Evolutionary conservation across 2,888 invertebrate species (phyloP).

Genomic region (Megamerina dolium): DNA sequence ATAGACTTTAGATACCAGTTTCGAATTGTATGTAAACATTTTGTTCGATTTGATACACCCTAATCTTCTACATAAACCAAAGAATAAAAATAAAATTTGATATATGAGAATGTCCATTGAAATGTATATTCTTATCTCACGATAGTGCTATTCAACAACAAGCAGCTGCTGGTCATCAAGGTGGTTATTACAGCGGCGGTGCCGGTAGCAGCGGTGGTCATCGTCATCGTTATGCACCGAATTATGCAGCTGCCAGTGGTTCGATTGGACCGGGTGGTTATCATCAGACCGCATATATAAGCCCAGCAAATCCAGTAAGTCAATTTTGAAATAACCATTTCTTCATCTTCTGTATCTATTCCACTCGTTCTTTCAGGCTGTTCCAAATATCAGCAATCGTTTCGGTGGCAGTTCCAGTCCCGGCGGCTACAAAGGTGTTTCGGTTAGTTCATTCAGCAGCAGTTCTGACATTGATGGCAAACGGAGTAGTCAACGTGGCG

Average conservation of each 20-base stretch:
- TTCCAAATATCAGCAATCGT: conserved; percentile 40
- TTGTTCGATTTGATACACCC: too few relatives aligned
- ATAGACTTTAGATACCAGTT: too few relatives aligned
- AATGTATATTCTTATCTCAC: too few relatives aligned
- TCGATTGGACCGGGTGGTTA: conserved; percentile 53
- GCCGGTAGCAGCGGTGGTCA: conserved; percentile 14
- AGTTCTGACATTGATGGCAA: conserved; percentile 59
- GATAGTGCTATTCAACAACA: too few relatives aligned
- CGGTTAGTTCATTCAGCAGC: conserved; percentile 59
- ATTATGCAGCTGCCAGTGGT: conserved; percentile 54
- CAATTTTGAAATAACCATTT: not conserved
- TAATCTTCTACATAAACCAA: too few relatives aligned
- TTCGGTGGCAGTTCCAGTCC: conserved; percentile 32
- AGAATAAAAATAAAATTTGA: too few relatives aligned
- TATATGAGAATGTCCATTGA: too few relatives aligned
- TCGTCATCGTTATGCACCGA: conserved; percentile 38
- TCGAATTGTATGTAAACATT: too few relatives aligned
- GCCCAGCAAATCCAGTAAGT: conserved; percentile 58
- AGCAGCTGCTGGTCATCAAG: conserved; percentile 31
- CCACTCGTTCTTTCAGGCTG: conserved; percentile 22
- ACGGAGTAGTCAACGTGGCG: conserved; percentile 52
- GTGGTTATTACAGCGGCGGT: conserved; percentile 19
- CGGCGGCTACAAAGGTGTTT: conserved; percentile 52
- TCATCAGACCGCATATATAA: conserved; percentile 56
- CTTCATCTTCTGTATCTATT: not conserved